Base-by-base conservation (phyloP, 2,888 invertebrate species). In the Tuberolachnus salignus region DNA sequence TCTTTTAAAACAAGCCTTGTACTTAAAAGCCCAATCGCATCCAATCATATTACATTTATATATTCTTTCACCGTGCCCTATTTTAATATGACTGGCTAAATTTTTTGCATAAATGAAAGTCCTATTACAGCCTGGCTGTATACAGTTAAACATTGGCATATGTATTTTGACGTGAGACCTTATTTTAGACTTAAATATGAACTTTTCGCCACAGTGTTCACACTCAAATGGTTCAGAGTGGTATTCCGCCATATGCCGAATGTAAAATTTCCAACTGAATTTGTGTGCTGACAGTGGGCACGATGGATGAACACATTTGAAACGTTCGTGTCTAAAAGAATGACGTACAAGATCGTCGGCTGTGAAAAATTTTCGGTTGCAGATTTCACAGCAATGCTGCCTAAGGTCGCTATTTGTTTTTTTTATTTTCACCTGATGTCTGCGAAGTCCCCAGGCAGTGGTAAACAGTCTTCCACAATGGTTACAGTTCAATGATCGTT, bases 1-100 rank as follows among this genome's bases (percentile, higher is more conserved):
- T 59, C 59, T 67, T 1, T 49, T 13, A 8, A 57, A 34, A 51
- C 49, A 46, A 67, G 1, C 19, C 9, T 78, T 78, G 19, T n/a
- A 51, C 13, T 67, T 69, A 42, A 78, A 78, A 2, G 34, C 11
- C 75, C 75, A 78, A 34, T 78, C 59, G 21, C 75, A 78, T 78
- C 59, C 75, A 46, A 51, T 1, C 1, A 78, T 49, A 42, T 16
- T 49, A 19, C 75, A 78, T 49, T 69, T 59, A 1, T 59, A 34
- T 3, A 3, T 59, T 49, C 59, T 66, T 46, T 78, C 49, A 8
- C 67, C 67, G 9, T 78, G 75, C 3, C 16, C 51, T 8, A 49
- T 11, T 49, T 21, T 23, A 21, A 78, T 9, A 11, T 78, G 75
- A 6, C 59, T 4, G 1, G 14, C 1, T 16, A 67, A 14, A 42